These are phyloP conservation scores for Chloropsis hardwickii DNA, from an alignment of 2,113 vertebrate species.

Conservation along the genomic window DNA sequence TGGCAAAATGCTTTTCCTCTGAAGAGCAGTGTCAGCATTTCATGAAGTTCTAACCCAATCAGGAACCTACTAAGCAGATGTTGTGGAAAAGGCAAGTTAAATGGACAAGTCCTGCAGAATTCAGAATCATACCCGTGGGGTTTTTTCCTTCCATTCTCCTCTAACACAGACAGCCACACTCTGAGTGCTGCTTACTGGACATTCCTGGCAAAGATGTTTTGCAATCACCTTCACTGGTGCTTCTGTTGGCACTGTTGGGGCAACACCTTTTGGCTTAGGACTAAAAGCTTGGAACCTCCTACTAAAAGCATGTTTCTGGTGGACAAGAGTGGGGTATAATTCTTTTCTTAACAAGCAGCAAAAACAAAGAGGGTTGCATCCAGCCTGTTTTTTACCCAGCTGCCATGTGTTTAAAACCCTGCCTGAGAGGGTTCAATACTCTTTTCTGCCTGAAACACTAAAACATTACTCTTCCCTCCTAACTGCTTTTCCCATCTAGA, in stretches of 20 bases:
- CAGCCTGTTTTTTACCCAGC: background rate
- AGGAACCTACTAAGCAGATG: background rate
- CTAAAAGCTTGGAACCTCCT: background rate
- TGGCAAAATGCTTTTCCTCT: background rate
- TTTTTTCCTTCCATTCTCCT: background rate
- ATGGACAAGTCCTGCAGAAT: background rate
- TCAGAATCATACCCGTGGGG: fast-evolving
- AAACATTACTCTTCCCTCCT: background rate
- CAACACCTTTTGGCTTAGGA: background rate
- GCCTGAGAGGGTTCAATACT: background rate
- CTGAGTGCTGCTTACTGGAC: background rate
- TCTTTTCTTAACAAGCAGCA: background rate
- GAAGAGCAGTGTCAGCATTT: background rate
- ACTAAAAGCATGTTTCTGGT: background rate
- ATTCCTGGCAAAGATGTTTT: background rate
- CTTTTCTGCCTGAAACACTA: background rate
- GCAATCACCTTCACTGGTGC: background rate
- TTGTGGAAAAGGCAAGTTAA: background rate
- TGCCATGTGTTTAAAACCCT: background rate
- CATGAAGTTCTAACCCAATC: background rate
- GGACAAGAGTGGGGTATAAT: background rate
- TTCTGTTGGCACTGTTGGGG: background rate
- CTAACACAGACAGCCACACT: background rate
- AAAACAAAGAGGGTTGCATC: background rate
- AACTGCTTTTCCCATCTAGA: background rate